Evolutionary conservation across 2,888 invertebrate species (phyloP).

Genomic region (Philopedon plagiatum): DNA sequence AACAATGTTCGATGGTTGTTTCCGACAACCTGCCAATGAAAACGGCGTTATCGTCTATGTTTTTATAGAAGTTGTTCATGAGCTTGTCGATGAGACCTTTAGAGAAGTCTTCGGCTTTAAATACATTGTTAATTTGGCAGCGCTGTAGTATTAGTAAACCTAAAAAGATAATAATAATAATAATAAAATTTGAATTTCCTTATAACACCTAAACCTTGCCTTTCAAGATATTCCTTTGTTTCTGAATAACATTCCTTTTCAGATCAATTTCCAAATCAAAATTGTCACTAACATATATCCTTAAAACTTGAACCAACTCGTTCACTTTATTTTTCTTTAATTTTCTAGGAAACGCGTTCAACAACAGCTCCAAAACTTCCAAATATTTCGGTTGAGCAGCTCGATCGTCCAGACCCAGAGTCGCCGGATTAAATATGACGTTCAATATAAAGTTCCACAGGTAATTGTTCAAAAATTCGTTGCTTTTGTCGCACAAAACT

Average conservation of each 20-base stretch:
- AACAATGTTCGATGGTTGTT: conserved; percentile 52
- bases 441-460: conserved; percentile 57
- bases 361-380: conserved; percentile 49
- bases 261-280: conserved; percentile 53
- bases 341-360: conserved; percentile 51
- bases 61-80: conserved; percentile 49
- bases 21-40: conserved; percentile 54
- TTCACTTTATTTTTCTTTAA: conserved; percentile 39
- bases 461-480: conserved; percentile 51
- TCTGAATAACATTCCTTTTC: conserved; percentile 54
- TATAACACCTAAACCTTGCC: conserved; percentile 51
- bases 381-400: conserved; percentile 38
- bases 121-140: conserved; percentile 18
- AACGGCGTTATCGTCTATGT: conserved; percentile 43
- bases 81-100: conserved; percentile 47
- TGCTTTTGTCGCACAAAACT: conserved; percentile 35
- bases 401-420: conserved; percentile 54
- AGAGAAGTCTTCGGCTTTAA: conserved; percentile 30
- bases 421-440: conserved; percentile 55
- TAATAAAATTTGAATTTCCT: not conserved
- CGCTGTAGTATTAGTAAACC: conserved; percentile 36
- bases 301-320: conserved; percentile 43
- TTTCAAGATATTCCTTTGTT: conserved; percentile 59
- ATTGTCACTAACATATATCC: conserved; percentile 18
- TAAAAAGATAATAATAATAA: no score